Evolutionary conservation across 2,888 invertebrate genomes (phyloP), one percentile per base, ranked within the genome.

Genomic region (Tridacna gigas): DNA sequence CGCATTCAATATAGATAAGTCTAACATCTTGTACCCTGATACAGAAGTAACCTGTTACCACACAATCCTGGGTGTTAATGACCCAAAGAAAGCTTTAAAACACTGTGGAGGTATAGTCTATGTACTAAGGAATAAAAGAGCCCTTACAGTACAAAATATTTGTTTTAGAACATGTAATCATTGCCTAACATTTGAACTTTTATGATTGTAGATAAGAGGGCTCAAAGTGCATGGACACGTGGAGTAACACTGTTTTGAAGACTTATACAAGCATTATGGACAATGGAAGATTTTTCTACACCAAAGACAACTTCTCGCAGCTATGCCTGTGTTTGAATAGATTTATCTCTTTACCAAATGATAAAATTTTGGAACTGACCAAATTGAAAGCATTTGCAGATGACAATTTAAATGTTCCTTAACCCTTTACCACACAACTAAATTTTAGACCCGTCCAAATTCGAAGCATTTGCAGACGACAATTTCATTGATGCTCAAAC

Each of bases 161-260:
- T n/a, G n/a, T 37, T 37, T 2, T 37, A 37, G 37, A 37, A 37
- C 37, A 4, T 37, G 37, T 37, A 4, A 37, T 37, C 37, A 37
- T 37, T 37, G 37, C 37, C 37, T 37, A 37, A 37, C 37, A 37
- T 37, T 37, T 37, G 37, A 4, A 37, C 37, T 4, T 37, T 37
- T 37, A 37, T 37, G 2, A 37, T 37, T 37, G 37, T 37, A 86
- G 86, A 86, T 86, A 86, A 86, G 86, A 86, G 86, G 86, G 47
- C 83, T 86, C 82, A 84, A 76, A 86, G 83, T 86, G 86, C 86
- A 79, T 84, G 86, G 86, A 77, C 86, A 86, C 47, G 86, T 77
- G 83, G 86, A 84, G 80, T 86, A 79, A 84, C 82, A 51, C 18
- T 51, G 11, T 25, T 71, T 9, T 51, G 51, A 63, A n/a, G 63